These are phyloP conservation scores for Seriola quinqueradiata DNA, from an alignment of 2,113 vertebrate species.

Conservation along the genomic window DNA sequence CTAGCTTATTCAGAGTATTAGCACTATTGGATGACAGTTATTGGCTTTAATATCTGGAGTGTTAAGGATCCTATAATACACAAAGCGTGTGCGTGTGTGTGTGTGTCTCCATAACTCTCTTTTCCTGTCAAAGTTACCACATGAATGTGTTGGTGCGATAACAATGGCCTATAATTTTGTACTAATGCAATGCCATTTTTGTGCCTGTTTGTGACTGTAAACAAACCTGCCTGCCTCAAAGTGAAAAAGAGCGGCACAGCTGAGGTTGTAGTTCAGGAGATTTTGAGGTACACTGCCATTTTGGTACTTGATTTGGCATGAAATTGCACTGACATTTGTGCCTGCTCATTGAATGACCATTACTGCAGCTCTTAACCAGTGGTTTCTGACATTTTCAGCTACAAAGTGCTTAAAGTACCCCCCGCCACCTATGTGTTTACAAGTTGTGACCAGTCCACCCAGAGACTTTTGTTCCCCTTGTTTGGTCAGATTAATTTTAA, in stretches of 20 bases:
- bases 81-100: not conserved
- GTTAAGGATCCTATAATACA: constrained; percentile 4
- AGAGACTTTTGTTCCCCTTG: too few relatives aligned
- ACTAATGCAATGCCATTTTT: not conserved
- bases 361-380: too few relatives aligned
- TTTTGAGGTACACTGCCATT: not conserved
- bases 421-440: too few relatives aligned
- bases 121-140: too few relatives aligned
- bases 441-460: too few relatives aligned
- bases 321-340: too few relatives aligned
- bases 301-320: too few relatives aligned
- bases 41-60: constrained; percentile 27
- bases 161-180: not conserved
- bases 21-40: constrained; percentile 17
- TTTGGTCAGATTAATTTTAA: too few relatives aligned
- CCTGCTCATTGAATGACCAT: too few relatives aligned
- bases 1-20: constrained; percentile 29
- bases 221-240: not conserved
- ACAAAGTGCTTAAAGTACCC: too few relatives aligned
- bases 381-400: too few relatives aligned
- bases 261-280: not conserved
- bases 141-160: not conserved
- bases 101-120: not conserved
- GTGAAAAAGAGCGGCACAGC: not conserved
- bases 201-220: too few relatives aligned